phyloP scores from a whole-genome alignment of 2,113 vertebrate species.

The Zapornia atra region DNA sequence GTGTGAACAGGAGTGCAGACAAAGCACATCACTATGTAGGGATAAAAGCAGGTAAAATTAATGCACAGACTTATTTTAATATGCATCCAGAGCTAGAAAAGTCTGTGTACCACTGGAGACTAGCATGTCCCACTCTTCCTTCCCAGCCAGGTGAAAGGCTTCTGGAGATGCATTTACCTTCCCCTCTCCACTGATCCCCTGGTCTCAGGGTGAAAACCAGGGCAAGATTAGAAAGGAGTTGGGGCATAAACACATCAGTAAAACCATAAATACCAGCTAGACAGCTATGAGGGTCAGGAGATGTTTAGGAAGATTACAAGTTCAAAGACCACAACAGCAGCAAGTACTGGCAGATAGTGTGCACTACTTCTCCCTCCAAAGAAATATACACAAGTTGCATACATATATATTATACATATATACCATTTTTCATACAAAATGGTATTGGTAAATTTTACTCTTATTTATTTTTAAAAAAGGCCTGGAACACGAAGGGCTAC shows the following conservation, averaged over 20 bases:
- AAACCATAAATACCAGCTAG: conserved; percentile 59
- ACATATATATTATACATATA: accelerated
- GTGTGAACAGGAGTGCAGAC: not conserved
- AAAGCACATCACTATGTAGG: not conserved
- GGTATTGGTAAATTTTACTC: not conserved
- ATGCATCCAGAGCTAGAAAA: not conserved
- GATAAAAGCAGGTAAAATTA: not conserved
- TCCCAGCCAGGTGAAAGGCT: not conserved
- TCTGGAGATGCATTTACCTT: not conserved
- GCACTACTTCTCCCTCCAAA: not conserved
- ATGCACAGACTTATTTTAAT: not conserved
- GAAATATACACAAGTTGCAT: not conserved
- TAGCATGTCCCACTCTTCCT: accelerated
- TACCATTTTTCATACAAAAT: not conserved
- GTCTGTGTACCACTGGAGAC: not conserved
- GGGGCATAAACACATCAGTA: conserved; percentile 12
- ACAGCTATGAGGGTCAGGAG: conserved; percentile 28
- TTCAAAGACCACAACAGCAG: conserved; percentile 25
- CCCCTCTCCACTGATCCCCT: not conserved
- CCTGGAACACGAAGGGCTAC: not conserved
- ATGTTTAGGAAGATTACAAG: conserved; percentile 49
- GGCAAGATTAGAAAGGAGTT: conserved; percentile 24
- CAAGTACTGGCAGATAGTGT: not conserved
- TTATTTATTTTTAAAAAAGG: not conserved
- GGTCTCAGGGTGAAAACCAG: conserved; percentile 28